phyloP scores from a whole-genome alignment of 2,113 vertebrate genomes.

The Camelus bactrianus region DNA sequence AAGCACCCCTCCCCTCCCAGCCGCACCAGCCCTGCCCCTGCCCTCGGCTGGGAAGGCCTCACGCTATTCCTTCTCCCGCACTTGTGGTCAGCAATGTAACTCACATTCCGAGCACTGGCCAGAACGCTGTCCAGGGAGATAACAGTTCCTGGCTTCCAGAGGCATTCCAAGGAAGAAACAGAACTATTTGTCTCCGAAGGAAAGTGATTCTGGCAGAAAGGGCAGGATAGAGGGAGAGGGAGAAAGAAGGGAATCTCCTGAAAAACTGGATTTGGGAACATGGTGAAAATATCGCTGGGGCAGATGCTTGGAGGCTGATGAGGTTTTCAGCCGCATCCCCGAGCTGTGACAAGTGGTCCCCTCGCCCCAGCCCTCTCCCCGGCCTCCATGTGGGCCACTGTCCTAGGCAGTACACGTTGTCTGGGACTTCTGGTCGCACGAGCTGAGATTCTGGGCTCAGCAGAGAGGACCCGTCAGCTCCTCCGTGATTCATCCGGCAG shows the following conservation, averaged over 20 bases:
- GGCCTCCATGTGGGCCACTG: background rate
- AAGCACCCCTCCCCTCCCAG: background rate
- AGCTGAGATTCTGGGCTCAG: background rate
- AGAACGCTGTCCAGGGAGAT: conserved; percentile 54
- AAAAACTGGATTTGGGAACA: background rate
- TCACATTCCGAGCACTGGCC: conserved; percentile 36
- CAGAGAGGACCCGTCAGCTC: background rate
- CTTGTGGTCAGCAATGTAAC: background rate
- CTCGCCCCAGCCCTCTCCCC: background rate
- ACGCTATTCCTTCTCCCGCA: conserved; percentile 1
- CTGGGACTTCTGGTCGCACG: background rate
- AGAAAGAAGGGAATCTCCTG: background rate
- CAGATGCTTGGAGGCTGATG: background rate
- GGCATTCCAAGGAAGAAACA: conserved; percentile 30
- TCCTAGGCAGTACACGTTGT: background rate
- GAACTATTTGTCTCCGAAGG: conserved; percentile 31
- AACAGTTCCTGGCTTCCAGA: conserved; percentile 18
- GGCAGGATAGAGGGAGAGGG: background rate
- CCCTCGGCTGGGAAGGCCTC: background rate
- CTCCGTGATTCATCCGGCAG: background rate
- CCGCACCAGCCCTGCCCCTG: fast-evolving
- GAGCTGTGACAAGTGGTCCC: background rate
- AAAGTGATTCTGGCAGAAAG: conserved; percentile 13
- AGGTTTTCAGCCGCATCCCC: background rate
- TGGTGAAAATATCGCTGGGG: background rate